Evolutionary conservation across 2,888 invertebrate species (phyloP).

Genomic region (Drosophila recens): DNA sequence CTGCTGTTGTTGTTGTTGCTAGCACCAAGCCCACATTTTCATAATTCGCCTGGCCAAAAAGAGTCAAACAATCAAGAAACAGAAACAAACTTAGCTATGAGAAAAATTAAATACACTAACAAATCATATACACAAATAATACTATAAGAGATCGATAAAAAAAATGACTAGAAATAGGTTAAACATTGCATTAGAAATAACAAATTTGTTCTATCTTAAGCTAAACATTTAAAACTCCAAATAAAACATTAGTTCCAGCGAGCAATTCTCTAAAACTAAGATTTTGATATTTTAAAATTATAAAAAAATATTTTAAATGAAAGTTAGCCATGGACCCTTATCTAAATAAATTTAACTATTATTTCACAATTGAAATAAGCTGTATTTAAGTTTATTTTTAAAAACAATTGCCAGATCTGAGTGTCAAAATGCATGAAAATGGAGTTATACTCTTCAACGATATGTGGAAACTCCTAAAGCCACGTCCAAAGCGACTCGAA

Average conservation of each 20-base stretch:
- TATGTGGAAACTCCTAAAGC: neutral
- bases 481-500: slow-evolving; percentile 47
- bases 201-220: no score
- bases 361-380: neutral
- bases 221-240: no score
- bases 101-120: slow-evolving; percentile 18
- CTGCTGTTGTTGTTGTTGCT: slow-evolving; percentile 22
- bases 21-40: slow-evolving; percentile 78
- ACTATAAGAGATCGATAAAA: neutral
- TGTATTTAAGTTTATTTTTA: neutral
- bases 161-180: no score
- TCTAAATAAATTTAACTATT: no score
- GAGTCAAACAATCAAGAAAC: slow-evolving; percentile 35
- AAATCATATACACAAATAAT: neutral
- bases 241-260: no score
- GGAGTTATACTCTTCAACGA: neutral
- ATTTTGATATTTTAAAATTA: no score
- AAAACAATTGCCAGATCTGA: neutral
- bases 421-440: slow-evolving; percentile 4
- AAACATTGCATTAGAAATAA: no score
- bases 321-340: no score
- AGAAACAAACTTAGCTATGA: neutral
- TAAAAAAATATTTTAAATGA: no score
- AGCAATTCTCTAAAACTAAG: no score
- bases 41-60: slow-evolving; percentile 70